A percentile compares a stretch with the other conserved stretches of the same genome.
Conservation (phyloP, 2,888 invertebrate genomes). For the Cephus spinipes region DNA sequence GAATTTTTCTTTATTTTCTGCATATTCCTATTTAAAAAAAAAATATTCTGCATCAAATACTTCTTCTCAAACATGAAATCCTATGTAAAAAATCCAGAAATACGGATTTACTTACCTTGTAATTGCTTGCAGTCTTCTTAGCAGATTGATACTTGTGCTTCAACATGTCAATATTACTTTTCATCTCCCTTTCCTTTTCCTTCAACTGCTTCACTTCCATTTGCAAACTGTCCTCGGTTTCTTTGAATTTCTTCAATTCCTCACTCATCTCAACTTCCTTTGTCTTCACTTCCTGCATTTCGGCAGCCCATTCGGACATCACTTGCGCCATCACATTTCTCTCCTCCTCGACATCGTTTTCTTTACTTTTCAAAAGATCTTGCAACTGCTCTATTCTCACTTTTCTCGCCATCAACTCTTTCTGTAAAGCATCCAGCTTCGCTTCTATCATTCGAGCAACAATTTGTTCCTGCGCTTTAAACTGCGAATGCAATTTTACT, state of each 20-base stretch:
- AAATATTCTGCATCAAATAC: not conserved
- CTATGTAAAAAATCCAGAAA: not conserved
- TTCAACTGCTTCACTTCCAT: constrained; percentile 67
- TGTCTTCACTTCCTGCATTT: constrained; percentile 56
- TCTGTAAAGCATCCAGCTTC: constrained; percentile 54
- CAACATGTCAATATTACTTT: constrained; percentile 42
- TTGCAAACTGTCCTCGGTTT: constrained; percentile 67
- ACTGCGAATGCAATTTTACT: constrained; percentile 69
- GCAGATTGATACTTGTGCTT: constrained; percentile 74
- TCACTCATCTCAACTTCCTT: constrained; percentile 66
- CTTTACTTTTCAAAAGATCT: constrained; percentile 69
- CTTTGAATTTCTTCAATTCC: constrained; percentile 68
- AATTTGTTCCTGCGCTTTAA: constrained; percentile 71
- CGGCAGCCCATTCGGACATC: constrained; percentile 54
- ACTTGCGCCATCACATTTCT: constrained; percentile 66
- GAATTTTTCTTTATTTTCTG: constrained; percentile 75
- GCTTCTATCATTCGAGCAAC: constrained; percentile 66
- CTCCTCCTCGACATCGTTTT: constrained; percentile 68
- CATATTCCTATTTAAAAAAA: constrained; percentile 69
- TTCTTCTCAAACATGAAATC: not conserved
- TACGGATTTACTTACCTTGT: constrained; percentile 68
- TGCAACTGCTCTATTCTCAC: constrained; percentile 65
- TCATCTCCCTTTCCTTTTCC: constrained; percentile 47
- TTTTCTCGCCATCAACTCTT: constrained; percentile 49
- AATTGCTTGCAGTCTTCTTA: constrained; percentile 74